Percentiles rank a stretch among this genome's conserved stretches.
These are phyloP conservation scores for Spheniscus humboldti DNA, from an alignment of 2,797 vertebrate species.

Conservation along the genomic window DNA sequence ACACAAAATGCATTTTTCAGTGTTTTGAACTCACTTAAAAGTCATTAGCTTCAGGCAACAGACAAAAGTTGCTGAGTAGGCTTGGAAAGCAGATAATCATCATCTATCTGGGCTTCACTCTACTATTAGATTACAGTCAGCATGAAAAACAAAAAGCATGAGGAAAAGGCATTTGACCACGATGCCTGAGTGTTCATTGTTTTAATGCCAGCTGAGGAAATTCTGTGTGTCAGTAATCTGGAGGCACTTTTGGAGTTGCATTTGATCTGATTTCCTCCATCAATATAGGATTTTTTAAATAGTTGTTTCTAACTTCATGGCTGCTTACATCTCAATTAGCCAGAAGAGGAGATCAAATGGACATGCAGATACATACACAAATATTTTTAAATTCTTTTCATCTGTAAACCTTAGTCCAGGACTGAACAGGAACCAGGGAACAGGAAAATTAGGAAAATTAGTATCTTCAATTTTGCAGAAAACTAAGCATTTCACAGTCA, in stretches of 20 bases:
- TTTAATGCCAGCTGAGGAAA: neutral
- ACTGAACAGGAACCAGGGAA: neutral
- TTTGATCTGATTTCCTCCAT: neutral
- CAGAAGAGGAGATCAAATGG: neutral
- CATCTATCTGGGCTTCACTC: neutral
- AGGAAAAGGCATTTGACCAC: neutral
- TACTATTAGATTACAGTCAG: neutral
- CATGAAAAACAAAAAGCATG: neutral
- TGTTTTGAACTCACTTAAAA: neutral
- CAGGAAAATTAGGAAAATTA: neutral
- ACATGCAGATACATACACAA: neutral
- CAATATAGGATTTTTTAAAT: neutral
- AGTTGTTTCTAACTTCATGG: neutral
- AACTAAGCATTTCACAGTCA: neutral
- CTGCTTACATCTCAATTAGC: neutral
- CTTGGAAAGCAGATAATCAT: neutral
- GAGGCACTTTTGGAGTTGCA: neutral
- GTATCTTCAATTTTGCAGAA: neutral
- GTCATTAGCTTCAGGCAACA: neutral
- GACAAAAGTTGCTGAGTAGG: neutral
- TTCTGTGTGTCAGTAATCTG: neutral
- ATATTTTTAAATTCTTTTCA: neutral
- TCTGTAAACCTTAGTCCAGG: neutral
- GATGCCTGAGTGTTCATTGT: neutral
- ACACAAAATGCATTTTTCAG: neutral